A percentile compares a stretch with the other conserved stretches of the same genome.
Conservation (phyloP, 2,113 vertebrate species). For the Rhynchomys soricoides region DNA sequence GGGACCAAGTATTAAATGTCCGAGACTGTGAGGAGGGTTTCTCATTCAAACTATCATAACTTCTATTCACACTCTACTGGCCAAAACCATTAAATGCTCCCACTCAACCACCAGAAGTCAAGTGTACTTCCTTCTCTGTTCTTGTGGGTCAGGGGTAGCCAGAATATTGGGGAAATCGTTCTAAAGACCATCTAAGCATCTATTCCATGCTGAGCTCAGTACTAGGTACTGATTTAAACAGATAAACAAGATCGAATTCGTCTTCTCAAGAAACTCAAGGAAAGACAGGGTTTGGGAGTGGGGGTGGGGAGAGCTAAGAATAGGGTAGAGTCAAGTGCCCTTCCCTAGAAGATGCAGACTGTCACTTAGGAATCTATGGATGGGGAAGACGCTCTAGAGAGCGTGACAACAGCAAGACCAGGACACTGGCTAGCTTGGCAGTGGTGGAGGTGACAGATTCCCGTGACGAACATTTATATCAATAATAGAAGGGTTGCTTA, state of each 20-base stretch:
- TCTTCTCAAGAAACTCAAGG: not conserved
- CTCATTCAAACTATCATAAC: not conserved
- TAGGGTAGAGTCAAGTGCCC: not conserved
- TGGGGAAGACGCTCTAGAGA: not conserved
- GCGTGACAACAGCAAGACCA: not conserved
- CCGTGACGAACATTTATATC: slow-evolving; percentile 65
- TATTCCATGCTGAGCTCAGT: not conserved
- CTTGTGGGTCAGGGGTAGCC: not conserved
- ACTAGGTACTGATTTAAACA: not conserved
- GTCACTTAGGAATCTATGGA: not conserved
- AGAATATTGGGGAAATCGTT: not conserved
- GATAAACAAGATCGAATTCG: not conserved
- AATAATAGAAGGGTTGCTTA: slow-evolving; percentile 79
- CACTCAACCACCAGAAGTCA: not conserved
- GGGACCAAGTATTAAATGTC: not conserved
- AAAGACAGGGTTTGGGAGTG: not conserved
- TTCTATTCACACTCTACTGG: not conserved
- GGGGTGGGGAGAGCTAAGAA: not conserved
- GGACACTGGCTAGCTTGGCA: slow-evolving; percentile 52
- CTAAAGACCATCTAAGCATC: not conserved
- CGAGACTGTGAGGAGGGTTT: no score
- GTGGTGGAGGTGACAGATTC: slow-evolving; percentile 37
- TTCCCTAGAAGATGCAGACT: not conserved
- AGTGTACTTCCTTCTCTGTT: not conserved
- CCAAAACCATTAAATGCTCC: not conserved